Evolutionary conservation across 2,888 invertebrate species (phyloP), one percentile per base, ranked within the genome.

Genomic region (Mellilla xanthometata): DNA sequence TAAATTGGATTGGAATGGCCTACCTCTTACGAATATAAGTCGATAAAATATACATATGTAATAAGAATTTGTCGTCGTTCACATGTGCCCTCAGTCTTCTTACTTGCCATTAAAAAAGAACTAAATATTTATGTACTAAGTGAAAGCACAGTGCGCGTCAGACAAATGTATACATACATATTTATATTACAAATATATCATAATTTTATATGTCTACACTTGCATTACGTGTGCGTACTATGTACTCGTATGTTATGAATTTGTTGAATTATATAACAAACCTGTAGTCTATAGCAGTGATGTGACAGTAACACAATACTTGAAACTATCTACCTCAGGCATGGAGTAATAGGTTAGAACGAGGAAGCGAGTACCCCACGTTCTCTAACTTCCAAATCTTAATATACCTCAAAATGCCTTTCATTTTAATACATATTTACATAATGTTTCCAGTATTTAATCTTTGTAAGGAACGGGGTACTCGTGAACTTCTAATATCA

Each of bases 311-410:
- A 74, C 69, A 78, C 74, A 77, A 76, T 76, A 69, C 70, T 66
- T 72, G 83, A 68, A 87, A 88, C 82, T 72, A 86, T 80, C 88
- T 89, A 89, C 88, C 88, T 89, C 88, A 88, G 74, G 64, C 81
- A 80, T 81, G 77, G 77, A 78, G 78, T 83, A 74, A 76, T 83
- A 81, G 70, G 62, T 73, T 72, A 72, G 72, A 67, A 69, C 68
- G 76, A 69, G 76, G 71, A 74, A 74, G 65, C 60, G 65, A 62
- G 63, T 54, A 53, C 42, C 58, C 56, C 56, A 38, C 54, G 54
- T 61, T 52, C 46, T 50, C 45, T 33, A 40, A 45, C 52, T 49
- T 38, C 54, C 48, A 45, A 32, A 60, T 60, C 62, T 32, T 32
- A 55, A 65, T 76, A 78, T 76, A 78, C 76, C 76, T 77, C 76